A percentile compares a stretch with the other conserved stretches of the same genome.
Conservation (phyloP, 2,888 invertebrate species). For the Mythimna ferrago region DNA sequence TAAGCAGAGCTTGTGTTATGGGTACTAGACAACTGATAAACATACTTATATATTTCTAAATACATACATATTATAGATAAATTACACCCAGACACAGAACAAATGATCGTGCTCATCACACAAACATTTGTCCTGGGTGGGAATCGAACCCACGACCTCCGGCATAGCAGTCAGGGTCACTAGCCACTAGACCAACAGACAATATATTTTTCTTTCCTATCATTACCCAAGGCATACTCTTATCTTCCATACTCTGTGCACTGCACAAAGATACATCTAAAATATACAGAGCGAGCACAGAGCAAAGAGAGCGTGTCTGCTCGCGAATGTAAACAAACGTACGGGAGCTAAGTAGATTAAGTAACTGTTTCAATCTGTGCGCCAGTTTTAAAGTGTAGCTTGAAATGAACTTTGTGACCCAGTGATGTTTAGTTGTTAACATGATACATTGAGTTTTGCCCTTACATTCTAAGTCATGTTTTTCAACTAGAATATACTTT, state of each 20-base stretch:
- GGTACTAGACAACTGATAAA: too few species aligned
- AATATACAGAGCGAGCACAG: not conserved
- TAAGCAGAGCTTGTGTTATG: too few species aligned
- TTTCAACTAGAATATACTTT: too few species aligned
- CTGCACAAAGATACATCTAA: conserved; percentile 8
- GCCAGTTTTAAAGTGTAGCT: conserved; percentile 27
- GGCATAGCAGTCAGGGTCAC: too few species aligned
- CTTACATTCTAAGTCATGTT: not conserved
- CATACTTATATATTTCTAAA: too few species aligned
- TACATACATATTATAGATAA: too few species aligned
- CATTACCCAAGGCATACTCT: not conserved
- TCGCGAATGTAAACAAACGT: conserved; percentile 31
- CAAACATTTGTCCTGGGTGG: too few species aligned
- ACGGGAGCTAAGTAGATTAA: conserved; percentile 28
- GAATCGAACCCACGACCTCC: too few species aligned
- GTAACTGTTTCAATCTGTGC: conserved; percentile 35
- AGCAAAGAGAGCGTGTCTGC: conserved; percentile 5
- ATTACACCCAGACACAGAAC: too few species aligned
- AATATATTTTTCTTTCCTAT: not conserved
- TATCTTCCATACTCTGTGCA: not conserved
- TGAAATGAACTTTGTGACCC: conserved; percentile 1
- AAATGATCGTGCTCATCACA: too few species aligned
- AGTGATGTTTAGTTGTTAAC: not conserved
- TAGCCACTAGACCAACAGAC: too few species aligned
- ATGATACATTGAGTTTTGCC: not conserved